A percentile compares a stretch with the other conserved stretches of the same genome.
Evolutionary conservation across 2,113 vertebrate genomes (phyloP).

Genomic region (Spea bombifrons): DNA sequence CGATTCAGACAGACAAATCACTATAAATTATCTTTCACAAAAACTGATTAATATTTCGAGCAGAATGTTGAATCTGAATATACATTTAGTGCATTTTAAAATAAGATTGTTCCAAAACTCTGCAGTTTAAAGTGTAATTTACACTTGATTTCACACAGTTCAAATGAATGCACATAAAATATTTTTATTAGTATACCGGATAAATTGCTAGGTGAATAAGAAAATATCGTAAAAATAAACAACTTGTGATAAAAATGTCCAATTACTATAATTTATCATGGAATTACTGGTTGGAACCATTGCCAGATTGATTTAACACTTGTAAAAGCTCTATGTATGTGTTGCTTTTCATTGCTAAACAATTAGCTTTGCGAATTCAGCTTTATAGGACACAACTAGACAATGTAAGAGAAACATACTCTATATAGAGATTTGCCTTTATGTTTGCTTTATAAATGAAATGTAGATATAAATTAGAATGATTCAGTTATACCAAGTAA

Average conservation of each 20-base stretch:
- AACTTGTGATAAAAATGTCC: constrained; percentile 16
- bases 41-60: no score
- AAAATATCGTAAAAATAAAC: constrained; percentile 30
- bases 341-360: background rate
- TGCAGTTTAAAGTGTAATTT: constrained; percentile 16
- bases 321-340: constrained; percentile 22
- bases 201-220: background rate
- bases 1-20: no score
- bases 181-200: constrained; percentile 3
- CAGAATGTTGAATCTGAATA: no score
- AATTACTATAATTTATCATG: constrained; percentile 37
- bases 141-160: constrained; percentile 6
- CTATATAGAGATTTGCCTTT: constrained; percentile 21
- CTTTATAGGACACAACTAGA: constrained; percentile 29
- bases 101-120: background rate
- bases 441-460: constrained; percentile 4
- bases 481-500: background rate
- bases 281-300: constrained; percentile 3
- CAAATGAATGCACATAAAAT: constrained; percentile 14
- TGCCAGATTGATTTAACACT: constrained; percentile 21
- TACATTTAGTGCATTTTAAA: no score
- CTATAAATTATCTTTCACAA: no score
- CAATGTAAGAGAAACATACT: constrained; percentile 19
- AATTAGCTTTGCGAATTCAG: constrained; percentile 30
- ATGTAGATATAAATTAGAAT: background rate